Evolutionary conservation across 2,113 vertebrate species (phyloP), one percentile per base, ranked within the genome.

Genomic region (Numenius arquata): DNA sequence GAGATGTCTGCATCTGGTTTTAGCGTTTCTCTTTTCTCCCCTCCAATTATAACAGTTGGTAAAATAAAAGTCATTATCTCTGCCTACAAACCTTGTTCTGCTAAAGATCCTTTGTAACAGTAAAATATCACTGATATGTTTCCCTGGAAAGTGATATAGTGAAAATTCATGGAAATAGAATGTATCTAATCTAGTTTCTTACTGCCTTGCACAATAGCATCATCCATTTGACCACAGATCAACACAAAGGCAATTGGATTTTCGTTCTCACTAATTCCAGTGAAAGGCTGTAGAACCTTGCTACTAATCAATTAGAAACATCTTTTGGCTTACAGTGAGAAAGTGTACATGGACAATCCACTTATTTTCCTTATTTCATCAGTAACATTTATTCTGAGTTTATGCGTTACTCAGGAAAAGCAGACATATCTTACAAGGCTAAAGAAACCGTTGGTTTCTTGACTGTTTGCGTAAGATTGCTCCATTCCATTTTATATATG

Each of bases 181-280:
- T 66, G 16, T 16, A 72, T 12, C 17, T 68, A 43, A 65, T 71
- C 30, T 36, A 45, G 55, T 34, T 70, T 41, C 23, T 86, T 68
- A 27, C 12, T 27, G 53, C 26, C 56, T 87, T 59, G 55, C 71
- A 21, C 52, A 88, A 15, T 59, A 85, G 18, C 29, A 83, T 63
- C 34, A 91, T 81, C 56, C 52, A 59, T 78, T 87, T 87, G 68
- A 79, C 50, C 38, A 78, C 16, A 41, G 55, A 77, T 12, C n/a
- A 91, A 15, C 70, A 81, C 27, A 59, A 45, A 77, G 32, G 50
- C 85, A 85, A 90, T 38, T 86, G 72, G 72, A 89, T 72, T 89
- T 91, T 84, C 55, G 41, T 29, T 77, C 34, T 50, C 22, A 12
- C 38, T 47, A 43, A 88, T 87, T 89, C 52, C 77, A 78, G 32